Percentiles rank a stretch among this genome's conserved stretches.
These are phyloP conservation scores for Leptodactylus fallax DNA, from an alignment of 2,797 vertebrate genomes.

Conservation along the genomic window DNA sequence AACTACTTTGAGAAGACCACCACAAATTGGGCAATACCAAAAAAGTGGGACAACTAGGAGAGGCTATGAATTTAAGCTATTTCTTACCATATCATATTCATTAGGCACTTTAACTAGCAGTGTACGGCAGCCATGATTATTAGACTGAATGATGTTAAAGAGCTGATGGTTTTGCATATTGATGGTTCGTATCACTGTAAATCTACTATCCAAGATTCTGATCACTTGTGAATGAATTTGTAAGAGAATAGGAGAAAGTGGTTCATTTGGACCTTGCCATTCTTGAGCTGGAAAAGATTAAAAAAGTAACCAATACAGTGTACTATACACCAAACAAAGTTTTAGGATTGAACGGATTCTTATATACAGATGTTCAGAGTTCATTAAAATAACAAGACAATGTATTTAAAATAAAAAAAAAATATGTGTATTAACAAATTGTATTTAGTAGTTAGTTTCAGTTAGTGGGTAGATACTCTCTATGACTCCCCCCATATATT, in stretches of 20 bases:
- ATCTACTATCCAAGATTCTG: slow-evolving; percentile 73
- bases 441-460: too few species aligned
- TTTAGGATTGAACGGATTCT: too few species aligned
- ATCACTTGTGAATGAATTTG: slow-evolving; percentile 73
- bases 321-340: too few species aligned
- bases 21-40: too few species aligned
- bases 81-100: slow-evolving; percentile 83
- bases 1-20: too few species aligned
- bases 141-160: slow-evolving; percentile 76
- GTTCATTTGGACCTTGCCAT: slow-evolving; percentile 78
- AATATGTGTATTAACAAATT: too few species aligned
- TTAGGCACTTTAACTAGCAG: slow-evolving; percentile 81
- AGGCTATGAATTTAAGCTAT: background rate
- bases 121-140: slow-evolving; percentile 71
- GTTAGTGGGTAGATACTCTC: too few species aligned
- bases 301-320: background rate
- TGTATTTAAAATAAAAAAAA: too few species aligned
- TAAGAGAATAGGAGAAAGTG: slow-evolving; percentile 72
- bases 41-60: background rate
- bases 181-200: slow-evolving; percentile 71
- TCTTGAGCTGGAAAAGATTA: slow-evolving; percentile 74
- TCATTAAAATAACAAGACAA: too few species aligned
- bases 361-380: too few species aligned
- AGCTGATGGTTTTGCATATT: slow-evolving; percentile 70
- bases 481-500: too few species aligned